Evolutionary conservation across 2,888 invertebrate genomes (phyloP).

Genomic region (Digitonthophagus gazella): DNA sequence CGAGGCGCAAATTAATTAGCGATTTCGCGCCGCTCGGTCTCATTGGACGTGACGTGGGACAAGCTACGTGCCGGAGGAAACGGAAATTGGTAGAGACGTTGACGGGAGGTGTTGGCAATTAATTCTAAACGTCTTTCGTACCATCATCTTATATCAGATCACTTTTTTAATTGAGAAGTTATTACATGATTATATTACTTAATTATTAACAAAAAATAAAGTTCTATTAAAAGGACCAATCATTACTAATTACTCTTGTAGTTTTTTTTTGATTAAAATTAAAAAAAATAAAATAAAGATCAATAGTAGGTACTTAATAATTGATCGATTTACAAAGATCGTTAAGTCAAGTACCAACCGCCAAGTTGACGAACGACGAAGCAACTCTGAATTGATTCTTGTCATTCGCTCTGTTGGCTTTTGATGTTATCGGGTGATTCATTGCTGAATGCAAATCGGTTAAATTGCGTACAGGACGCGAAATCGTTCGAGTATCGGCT

Average conservation of each 20-base stretch:
- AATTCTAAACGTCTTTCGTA: not conserved
- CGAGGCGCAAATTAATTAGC: slow-evolving; percentile 8
- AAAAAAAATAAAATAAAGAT: too few relatives aligned
- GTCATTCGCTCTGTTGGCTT: slow-evolving; percentile 24
- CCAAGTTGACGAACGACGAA: slow-evolving; percentile 19
- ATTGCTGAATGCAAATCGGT: slow-evolving; percentile 25
- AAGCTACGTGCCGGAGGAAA: not conserved
- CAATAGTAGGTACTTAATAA: too few relatives aligned
- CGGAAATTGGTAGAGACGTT: not conserved
- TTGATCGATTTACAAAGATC: too few relatives aligned
- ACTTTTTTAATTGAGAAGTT: not conserved
- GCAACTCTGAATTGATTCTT: slow-evolving; percentile 22
- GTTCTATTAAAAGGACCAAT: too few relatives aligned
- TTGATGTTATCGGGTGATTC: slow-evolving; percentile 27
- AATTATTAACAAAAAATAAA: too few relatives aligned
- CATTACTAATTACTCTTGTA: too few relatives aligned
- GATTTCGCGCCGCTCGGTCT: slow-evolving; percentile 4
- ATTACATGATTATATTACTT: not conserved
- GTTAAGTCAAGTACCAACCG: slow-evolving; percentile 4
- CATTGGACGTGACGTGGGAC: not conserved
- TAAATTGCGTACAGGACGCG: slow-evolving; percentile 2
- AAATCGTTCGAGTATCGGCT: not conserved
- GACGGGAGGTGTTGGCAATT: slow-evolving; percentile 4
- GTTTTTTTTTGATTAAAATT: not conserved
- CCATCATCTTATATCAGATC: not conserved